These are phyloP conservation scores for Venusia cambrica DNA, from an alignment of 2,888 invertebrate genomes.

Conservation along the genomic window DNA sequence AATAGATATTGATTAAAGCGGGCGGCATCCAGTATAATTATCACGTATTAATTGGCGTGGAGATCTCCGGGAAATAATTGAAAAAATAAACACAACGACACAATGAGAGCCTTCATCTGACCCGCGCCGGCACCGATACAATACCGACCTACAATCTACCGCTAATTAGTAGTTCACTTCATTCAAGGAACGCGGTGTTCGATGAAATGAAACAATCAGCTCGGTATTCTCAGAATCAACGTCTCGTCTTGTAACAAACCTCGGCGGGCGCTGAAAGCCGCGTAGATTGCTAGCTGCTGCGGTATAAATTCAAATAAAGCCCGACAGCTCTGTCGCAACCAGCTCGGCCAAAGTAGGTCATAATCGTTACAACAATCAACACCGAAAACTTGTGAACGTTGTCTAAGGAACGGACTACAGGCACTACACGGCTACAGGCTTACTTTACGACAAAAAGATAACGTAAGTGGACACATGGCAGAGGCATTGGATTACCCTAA, in stretches of 20 bases:
- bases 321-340: constrained; percentile 46
- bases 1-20: constrained; percentile 42
- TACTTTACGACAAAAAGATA: constrained; percentile 41
- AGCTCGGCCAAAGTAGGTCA: constrained; percentile 57
- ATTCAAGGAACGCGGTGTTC: constrained; percentile 59
- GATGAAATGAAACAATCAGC: constrained; percentile 52
- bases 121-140: constrained; percentile 48
- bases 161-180: constrained; percentile 67
- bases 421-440: too few relatives aligned
- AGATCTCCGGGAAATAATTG: constrained; percentile 53
- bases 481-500: constrained; percentile 60
- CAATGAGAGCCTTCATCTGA: constrained; percentile 70
- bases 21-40: constrained; percentile 47
- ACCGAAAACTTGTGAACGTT: constrained; percentile 48
- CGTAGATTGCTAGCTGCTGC: constrained; percentile 16
- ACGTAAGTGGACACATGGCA: constrained; percentile 57
- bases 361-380: constrained; percentile 68
- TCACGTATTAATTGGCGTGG: constrained; percentile 56
- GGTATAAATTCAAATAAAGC: constrained; percentile 49
- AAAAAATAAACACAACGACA: constrained; percentile 66
- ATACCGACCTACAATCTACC: constrained; percentile 63
- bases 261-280: constrained; percentile 23
- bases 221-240: constrained; percentile 38
- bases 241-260: constrained; percentile 34
- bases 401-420: constrained; percentile 34